These are phyloP conservation scores for Homalodisca vitripennis DNA, from an alignment of 1,140 invertebrate species.

Conservation along the genomic window DNA sequence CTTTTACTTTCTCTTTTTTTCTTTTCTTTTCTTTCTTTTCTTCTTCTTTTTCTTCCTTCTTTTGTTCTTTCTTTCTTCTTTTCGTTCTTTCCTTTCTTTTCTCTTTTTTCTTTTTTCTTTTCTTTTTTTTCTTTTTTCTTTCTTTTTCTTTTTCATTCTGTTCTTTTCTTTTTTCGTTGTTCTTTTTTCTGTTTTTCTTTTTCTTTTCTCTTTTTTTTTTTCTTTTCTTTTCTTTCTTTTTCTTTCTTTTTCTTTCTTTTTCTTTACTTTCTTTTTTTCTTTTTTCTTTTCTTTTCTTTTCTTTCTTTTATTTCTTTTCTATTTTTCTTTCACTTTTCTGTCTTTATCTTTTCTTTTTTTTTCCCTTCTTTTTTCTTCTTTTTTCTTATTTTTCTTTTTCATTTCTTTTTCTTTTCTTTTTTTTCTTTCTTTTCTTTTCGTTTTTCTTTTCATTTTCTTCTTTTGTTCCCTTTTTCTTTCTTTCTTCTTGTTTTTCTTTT, in stretches of 20 bases:
- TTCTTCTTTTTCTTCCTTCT: neutral
- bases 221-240: neutral
- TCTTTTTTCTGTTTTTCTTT: neutral
- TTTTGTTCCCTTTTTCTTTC: neutral
- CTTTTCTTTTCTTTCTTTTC: neutral
- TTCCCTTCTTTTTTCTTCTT: neutral
- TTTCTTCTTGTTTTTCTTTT: neutral
- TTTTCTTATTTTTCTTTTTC: neutral
- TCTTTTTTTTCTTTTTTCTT: neutral
- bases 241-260: neutral
- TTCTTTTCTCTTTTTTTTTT: neutral
- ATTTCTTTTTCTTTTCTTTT: neutral
- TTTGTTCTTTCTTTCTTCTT: neutral
- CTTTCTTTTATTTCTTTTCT: neutral
- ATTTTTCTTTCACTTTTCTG: neutral
- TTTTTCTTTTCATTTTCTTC: neutral
- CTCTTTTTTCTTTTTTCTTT: neutral
- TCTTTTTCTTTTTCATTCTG: neutral
- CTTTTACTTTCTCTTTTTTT: neutral
- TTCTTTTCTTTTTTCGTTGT: neutral
- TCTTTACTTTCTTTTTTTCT: neutral
- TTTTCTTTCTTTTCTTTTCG: neutral
- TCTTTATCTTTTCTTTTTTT: neutral
- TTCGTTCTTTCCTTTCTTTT: neutral
- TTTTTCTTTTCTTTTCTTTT: neutral